Conservation (phyloP, 2,113 vertebrate genomes). For the Naja naja region DNA sequence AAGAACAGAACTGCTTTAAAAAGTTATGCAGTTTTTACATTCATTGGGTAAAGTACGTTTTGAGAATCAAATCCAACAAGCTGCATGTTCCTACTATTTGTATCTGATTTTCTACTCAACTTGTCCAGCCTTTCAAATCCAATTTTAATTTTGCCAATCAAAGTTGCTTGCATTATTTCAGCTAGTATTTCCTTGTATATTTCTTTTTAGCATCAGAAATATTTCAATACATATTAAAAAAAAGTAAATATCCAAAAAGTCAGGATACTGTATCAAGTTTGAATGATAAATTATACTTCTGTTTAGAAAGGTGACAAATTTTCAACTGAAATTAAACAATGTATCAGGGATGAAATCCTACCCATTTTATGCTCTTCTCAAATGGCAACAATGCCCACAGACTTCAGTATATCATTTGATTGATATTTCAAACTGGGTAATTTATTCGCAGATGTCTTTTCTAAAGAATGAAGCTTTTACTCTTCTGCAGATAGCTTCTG, state of each 20-base stretch:
- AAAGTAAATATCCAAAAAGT: background rate
- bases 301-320: slow-evolving; percentile 10
- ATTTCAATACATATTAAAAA: background rate
- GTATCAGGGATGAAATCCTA: slow-evolving; percentile 6
- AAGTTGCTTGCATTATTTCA: background rate
- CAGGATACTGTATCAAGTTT: background rate
- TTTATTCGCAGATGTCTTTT: background rate
- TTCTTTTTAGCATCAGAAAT: background rate
- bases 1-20: background rate
- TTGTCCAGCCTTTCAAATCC: no score
- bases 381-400: background rate
- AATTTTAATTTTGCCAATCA: background rate
- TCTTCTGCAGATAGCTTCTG: background rate
- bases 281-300: background rate
- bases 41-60: background rate
- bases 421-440: background rate
- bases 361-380: background rate
- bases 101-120: background rate
- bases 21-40: background rate
- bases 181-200: background rate
- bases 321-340: slow-evolving; percentile 1
- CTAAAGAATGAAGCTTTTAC: background rate
- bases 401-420: background rate
- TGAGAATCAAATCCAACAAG: background rate
- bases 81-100: background rate